Evolutionary conservation across 2,797 vertebrate genomes (phyloP).

Genomic region (Amphiprion clarkii): DNA sequence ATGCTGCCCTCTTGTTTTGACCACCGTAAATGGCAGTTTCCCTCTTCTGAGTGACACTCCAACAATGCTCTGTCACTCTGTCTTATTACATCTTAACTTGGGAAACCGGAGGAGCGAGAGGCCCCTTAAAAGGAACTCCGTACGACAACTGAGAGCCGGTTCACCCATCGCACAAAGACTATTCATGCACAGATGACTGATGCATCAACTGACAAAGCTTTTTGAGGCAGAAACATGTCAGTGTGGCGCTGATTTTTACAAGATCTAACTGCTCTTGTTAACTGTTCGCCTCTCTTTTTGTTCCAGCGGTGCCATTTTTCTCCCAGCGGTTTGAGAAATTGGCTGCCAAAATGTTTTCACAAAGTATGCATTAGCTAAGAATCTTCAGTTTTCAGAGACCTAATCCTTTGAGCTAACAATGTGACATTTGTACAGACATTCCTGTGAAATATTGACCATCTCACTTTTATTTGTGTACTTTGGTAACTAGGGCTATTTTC

Average conservation of each 20-base stretch:
- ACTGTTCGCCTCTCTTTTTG: conserved; percentile 10
- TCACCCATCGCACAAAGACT: conserved; percentile 49
- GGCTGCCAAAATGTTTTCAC: conserved; percentile 70
- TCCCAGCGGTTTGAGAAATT: conserved; percentile 59
- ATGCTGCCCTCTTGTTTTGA: conserved; percentile 70
- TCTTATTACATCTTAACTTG: conserved; percentile 57
- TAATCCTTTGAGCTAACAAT: conserved; percentile 76
- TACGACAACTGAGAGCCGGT: conserved; percentile 35
- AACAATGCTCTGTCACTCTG: conserved; percentile 53
- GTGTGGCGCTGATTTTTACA: conserved; percentile 40
- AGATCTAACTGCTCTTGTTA: conserved; percentile 40
- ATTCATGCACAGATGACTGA: conserved; percentile 59
- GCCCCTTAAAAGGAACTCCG: conserved; percentile 40
- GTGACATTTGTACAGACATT: conserved; percentile 80
- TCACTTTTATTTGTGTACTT: conserved; percentile 81
- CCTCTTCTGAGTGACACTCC: conserved; percentile 57
- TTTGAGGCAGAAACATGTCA: conserved; percentile 38
- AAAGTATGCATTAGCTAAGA: conserved; percentile 70
- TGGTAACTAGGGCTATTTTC: conserved; percentile 78
- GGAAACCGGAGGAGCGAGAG: conserved; percentile 35
- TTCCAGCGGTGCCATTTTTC: conserved; percentile 43
- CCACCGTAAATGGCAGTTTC: conserved; percentile 67
- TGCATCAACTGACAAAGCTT: conserved; percentile 23
- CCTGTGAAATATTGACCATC: conserved; percentile 78
- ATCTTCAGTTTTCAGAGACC: conserved; percentile 63